phyloP scores from a whole-genome alignment of 2,888 invertebrate species.

The Prosopocoilus inquinatus region DNA sequence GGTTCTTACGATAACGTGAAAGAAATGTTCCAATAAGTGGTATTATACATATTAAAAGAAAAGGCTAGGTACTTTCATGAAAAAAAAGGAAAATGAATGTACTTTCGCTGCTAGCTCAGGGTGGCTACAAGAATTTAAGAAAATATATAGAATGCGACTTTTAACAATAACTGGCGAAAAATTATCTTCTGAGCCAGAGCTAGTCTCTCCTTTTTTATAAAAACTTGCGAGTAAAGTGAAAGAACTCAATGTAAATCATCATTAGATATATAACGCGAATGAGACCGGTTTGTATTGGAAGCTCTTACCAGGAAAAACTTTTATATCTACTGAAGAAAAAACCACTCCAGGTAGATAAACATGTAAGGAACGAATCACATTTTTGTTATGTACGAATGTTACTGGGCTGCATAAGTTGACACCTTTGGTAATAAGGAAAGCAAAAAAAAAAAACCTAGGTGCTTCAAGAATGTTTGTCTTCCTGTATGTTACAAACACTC shows the following conservation, averaged over 20 bases:
- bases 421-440: slow-evolving; percentile 1
- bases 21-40: neutral
- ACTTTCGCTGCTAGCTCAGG: neutral
- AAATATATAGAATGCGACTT: neutral
- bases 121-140: slow-evolving; percentile 8
- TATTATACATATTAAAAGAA: neutral
- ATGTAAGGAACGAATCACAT: slow-evolving; percentile 6
- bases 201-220: slow-evolving; percentile 1
- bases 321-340: slow-evolving; percentile 10
- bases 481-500: slow-evolving; percentile 6
- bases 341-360: slow-evolving; percentile 14
- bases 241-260: slow-evolving; percentile 1
- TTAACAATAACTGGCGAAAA: neutral
- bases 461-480: slow-evolving; percentile 3
- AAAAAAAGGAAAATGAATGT: slow-evolving; percentile 2
- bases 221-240: neutral
- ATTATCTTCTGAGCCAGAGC: slow-evolving; percentile 1
- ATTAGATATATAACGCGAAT: slow-evolving; percentile 7
- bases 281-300: slow-evolving; percentile 12
- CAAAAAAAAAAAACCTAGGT: slow-evolving; percentile 3
- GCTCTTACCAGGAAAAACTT: slow-evolving; percentile 7
- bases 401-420: slow-evolving; percentile 2
- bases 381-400: neutral
- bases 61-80: neutral
- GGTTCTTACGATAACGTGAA: slow-evolving; percentile 4